phyloP scores from a whole-genome alignment of 2,113 vertebrate species.

The Lagopus muta region DNA sequence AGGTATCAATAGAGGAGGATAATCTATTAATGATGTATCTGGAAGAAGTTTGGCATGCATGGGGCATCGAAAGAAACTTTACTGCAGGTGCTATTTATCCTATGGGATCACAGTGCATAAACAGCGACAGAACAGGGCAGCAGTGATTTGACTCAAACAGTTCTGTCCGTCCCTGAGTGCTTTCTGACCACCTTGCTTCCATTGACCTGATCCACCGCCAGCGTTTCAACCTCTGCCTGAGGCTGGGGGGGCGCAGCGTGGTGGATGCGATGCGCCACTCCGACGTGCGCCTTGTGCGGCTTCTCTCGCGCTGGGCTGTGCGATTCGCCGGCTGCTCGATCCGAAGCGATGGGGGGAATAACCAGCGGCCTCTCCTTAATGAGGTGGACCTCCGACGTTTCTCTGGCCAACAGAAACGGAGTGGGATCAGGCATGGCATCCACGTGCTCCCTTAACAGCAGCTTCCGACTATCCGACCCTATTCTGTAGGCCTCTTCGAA shows the following conservation, averaged over 20 bases:
- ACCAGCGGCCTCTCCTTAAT: constrained; percentile 89
- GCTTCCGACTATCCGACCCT: constrained; percentile 86
- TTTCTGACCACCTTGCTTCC: constrained; percentile 88
- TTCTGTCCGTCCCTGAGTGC: constrained; percentile 93
- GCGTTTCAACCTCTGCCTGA: constrained; percentile 86
- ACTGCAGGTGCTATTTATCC: constrained; percentile 61
- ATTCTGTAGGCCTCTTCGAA: constrained; percentile 93
- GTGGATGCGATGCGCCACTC: constrained; percentile 92
- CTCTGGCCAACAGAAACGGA: constrained; percentile 90
- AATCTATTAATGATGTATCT: constrained; percentile 50
- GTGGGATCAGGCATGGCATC: constrained; percentile 98
- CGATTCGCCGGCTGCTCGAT: constrained; percentile 78
- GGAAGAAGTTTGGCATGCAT: constrained; percentile 89
- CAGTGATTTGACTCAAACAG: constrained; percentile 82
- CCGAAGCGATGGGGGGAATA: constrained; percentile 90
- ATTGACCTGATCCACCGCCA: constrained; percentile 93
- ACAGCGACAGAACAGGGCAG: constrained; percentile 75
- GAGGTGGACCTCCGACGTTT: constrained; percentile 84
- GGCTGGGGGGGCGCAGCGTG: constrained; percentile 75
- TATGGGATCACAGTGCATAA: constrained; percentile 78
- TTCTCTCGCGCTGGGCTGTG: constrained; percentile 87
- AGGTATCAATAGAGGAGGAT: constrained; percentile 19
- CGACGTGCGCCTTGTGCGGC: constrained; percentile 86
- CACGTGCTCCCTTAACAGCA: constrained; percentile 87
- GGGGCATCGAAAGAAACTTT: constrained; percentile 58